These are phyloP conservation scores for Rhinoraja longicauda DNA, from an alignment of 2,797 vertebrate species.

Conservation along the genomic window DNA sequence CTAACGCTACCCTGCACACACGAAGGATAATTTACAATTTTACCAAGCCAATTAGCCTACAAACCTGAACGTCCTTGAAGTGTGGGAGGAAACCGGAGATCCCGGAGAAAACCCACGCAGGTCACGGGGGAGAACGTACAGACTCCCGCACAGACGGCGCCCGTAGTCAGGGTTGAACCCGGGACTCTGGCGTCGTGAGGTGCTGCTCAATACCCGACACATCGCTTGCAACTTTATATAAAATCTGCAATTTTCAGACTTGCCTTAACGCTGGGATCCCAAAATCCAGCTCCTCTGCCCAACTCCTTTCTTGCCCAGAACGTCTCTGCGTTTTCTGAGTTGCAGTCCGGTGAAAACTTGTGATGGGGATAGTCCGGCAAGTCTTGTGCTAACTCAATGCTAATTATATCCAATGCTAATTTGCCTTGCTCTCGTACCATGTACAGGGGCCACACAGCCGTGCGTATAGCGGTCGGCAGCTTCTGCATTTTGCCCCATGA, in stretches of 20 bases:
- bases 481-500: neutral
- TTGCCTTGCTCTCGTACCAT: neutral
- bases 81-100: too few relatives aligned
- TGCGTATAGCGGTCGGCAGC: neutral
- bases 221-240: neutral
- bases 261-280: neutral
- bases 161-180: too few relatives aligned
- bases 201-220: too few relatives aligned
- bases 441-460: neutral
- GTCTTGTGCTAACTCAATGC: neutral
- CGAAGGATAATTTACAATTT: too few relatives aligned
- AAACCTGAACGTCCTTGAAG: too few relatives aligned
- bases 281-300: neutral
- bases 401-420: conserved; percentile 27
- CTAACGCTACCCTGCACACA: too few relatives aligned
- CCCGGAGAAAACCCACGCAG: too few relatives aligned
- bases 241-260: neutral
- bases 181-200: too few relatives aligned
- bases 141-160: too few relatives aligned
- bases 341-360: neutral
- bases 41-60: too few relatives aligned
- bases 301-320: neutral
- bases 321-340: neutral
- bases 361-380: neutral
- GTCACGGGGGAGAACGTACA: too few relatives aligned